Conservation (phyloP, 1,140 invertebrate genomes). For the Macrocentrus cingulum region DNA sequence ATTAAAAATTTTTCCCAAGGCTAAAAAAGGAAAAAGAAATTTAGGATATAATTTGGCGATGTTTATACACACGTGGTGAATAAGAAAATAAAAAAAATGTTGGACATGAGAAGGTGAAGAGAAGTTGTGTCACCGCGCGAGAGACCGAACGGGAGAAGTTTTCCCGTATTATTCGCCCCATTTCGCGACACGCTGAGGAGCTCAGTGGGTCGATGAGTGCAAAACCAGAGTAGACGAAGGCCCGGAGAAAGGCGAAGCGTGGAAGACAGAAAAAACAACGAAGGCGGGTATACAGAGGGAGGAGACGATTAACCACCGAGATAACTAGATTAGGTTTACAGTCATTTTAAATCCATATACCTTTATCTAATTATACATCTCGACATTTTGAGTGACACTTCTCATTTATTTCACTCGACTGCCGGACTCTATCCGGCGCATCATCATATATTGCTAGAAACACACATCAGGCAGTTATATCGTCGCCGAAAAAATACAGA, state of each 20-base stretch:
- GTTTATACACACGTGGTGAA: too few relatives aligned
- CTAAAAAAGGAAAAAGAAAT: too few relatives aligned
- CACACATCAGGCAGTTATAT: too few relatives aligned
- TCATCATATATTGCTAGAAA: too few relatives aligned
- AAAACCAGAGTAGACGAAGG: not conserved
- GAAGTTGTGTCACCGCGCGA: not conserved
- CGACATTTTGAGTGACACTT: conserved; percentile 48
- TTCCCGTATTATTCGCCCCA: conserved; percentile 19
- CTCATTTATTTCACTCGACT: conserved; percentile 44
- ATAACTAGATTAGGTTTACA: conserved; percentile 42
- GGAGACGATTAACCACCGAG: conserved; percentile 27
- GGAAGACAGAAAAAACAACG: conserved; percentile 12
- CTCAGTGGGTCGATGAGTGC: conserved; percentile 18
- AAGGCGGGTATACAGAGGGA: too few relatives aligned
- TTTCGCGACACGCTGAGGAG: conserved; percentile 9
- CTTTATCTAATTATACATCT: conserved; percentile 40
- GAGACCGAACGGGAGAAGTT: conserved; percentile 2
- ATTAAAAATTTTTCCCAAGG: too few relatives aligned
- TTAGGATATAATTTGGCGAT: too few relatives aligned
- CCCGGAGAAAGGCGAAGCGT: not conserved
- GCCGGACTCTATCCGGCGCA: not conserved
- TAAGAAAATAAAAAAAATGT: conserved; percentile 4
- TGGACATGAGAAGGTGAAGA: conserved; percentile 8
- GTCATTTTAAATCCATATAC: conserved; percentile 15
- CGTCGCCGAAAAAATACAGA: too few relatives aligned